Percentiles rank a stretch among this genome's conserved stretches.
Conservation (phyloP, 1,140 invertebrate genomes). For the Lasioglossum baleicum region DNA sequence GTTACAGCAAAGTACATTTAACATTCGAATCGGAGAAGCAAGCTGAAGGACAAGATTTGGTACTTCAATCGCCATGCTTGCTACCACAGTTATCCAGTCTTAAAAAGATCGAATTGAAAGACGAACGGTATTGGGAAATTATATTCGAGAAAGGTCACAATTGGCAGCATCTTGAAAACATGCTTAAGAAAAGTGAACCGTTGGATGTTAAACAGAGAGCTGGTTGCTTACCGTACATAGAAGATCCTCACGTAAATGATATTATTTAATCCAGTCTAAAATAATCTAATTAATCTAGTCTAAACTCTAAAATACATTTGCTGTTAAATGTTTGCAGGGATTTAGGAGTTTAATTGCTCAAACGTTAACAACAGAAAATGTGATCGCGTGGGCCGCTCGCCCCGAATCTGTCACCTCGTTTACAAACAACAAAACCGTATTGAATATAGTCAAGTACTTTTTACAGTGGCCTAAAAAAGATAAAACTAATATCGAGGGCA, state of each 20-base stretch:
- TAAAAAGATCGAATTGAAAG: conserved; percentile 88
- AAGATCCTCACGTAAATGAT: conserved; percentile 87
- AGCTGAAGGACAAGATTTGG: conserved; percentile 81
- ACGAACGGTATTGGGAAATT: conserved; percentile 93
- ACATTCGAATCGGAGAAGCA: conserved; percentile 78
- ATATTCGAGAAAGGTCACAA: conserved; percentile 90
- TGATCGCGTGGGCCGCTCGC: conserved; percentile 84
- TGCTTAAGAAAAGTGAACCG: conserved; percentile 85
- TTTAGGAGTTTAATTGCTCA: conserved; percentile 91
- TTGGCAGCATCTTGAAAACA: conserved; percentile 89
- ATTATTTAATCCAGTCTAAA: neutral
- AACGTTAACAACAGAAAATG: conserved; percentile 89
- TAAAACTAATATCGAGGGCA: conserved; percentile 14
- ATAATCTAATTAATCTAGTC: neutral
- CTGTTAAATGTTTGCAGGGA: conserved; percentile 76
- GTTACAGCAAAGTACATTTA: conserved; percentile 89
- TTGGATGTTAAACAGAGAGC: conserved; percentile 93
- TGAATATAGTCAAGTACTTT: conserved; percentile 83
- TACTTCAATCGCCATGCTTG: conserved; percentile 89
- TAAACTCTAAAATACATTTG: neutral
- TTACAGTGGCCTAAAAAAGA: conserved; percentile 78
- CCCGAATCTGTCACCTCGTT: conserved; percentile 84
- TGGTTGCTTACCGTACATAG: conserved; percentile 92
- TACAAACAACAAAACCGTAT: conserved; percentile 84
- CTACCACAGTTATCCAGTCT: conserved; percentile 90